phyloP scores from a whole-genome alignment of 2,113 vertebrate species.

The Micronycteris hirsuta region DNA sequence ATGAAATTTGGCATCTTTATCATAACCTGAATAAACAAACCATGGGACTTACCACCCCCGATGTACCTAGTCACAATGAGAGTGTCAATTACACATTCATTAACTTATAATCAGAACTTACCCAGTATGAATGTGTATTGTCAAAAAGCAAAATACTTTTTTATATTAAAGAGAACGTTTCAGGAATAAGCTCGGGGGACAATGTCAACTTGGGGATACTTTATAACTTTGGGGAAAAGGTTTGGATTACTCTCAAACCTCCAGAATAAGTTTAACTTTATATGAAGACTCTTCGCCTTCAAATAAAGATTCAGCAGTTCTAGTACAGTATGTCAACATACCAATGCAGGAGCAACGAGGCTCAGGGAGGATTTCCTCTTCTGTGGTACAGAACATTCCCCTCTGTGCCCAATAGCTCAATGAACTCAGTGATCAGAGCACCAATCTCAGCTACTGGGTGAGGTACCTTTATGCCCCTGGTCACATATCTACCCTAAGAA shows the following conservation, averaged over 20 bases:
- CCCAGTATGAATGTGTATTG: background rate
- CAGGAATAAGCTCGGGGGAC: background rate
- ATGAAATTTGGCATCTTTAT: constrained; percentile 1
- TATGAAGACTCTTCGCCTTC: background rate
- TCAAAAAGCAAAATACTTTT: constrained; percentile 25
- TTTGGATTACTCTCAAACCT: constrained; percentile 12
- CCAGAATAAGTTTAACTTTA: background rate
- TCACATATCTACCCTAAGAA: background rate
- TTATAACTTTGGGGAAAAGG: background rate
- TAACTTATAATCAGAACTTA: background rate
- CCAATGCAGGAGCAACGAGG: background rate
- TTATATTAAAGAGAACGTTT: constrained; percentile 9
- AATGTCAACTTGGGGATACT: background rate
- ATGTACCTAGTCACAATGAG: background rate
- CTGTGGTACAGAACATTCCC: background rate
- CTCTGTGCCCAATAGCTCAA: background rate
- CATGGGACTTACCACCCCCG: background rate
- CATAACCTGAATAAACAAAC: background rate
- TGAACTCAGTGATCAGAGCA: background rate
- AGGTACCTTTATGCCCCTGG: background rate
- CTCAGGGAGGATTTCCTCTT: background rate
- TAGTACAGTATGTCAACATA: background rate
- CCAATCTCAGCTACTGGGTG: background rate
- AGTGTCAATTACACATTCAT: background rate
- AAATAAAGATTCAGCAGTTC: background rate